phyloP scores from a whole-genome alignment of 2,113 vertebrate species.

The Polyodon spathula region DNA sequence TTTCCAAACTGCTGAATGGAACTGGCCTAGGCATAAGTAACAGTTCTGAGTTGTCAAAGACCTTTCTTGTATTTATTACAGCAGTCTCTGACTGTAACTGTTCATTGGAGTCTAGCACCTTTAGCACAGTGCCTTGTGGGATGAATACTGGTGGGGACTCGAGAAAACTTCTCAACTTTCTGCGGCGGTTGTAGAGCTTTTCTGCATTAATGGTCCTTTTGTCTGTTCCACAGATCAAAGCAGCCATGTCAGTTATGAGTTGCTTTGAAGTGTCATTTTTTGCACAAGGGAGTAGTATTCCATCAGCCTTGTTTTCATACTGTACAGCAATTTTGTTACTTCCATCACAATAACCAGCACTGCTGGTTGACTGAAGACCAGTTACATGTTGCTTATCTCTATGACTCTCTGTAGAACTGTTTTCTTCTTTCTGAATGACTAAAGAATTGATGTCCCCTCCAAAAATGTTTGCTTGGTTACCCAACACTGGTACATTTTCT shows the following conservation, averaged over 20 bases:
- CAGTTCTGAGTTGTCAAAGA: conserved; percentile 24
- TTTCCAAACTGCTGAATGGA: conserved; percentile 30
- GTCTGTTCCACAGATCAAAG: background rate
- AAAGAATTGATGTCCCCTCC: background rate
- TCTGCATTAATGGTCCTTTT: background rate
- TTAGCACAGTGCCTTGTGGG: conserved; percentile 56
- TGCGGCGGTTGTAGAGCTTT: background rate
- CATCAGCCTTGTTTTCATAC: background rate
- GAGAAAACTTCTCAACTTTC: background rate
- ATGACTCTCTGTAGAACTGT: background rate
- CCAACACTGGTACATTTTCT: too few species aligned
- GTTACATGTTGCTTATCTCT: background rate
- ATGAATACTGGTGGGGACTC: conserved; percentile 50
- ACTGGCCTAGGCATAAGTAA: conserved; percentile 36
- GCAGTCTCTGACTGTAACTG: conserved; percentile 23
- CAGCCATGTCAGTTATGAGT: background rate
- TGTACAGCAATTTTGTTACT: background rate
- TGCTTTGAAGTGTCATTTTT: background rate
- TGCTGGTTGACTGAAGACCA: too few species aligned
- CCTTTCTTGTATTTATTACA: conserved; percentile 10
- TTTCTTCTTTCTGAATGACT: background rate
- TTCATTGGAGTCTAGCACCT: conserved; percentile 45
- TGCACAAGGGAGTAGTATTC: background rate
- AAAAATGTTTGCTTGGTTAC: background rate
- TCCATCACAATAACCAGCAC: too few species aligned